Evolutionary conservation across 2,113 vertebrate genomes (phyloP).

Genomic region (Condylura cristata): DNA sequence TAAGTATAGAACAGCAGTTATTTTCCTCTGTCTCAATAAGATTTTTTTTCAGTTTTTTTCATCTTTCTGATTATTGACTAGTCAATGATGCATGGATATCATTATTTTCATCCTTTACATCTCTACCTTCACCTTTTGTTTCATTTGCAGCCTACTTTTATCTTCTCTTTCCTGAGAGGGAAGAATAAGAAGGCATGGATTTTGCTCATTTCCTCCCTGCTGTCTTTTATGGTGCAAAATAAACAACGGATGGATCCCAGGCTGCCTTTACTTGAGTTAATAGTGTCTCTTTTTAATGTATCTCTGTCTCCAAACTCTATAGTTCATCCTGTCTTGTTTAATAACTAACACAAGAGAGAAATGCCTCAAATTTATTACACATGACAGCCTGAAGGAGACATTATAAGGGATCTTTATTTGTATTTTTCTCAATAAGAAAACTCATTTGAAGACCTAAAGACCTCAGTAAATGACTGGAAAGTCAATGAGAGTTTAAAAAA

Average conservation of each 20-base stretch:
- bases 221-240: neutral
- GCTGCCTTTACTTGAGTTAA: neutral
- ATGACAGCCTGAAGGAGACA: neutral
- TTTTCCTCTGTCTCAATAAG: neutral
- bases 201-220: neutral
- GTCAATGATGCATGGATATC: neutral
- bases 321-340: neutral
- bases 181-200: neutral
- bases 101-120: neutral
- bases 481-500: neutral
- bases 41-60: neutral
- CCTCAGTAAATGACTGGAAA: neutral
- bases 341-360: neutral
- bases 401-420: neutral
- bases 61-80: constrained; percentile 7
- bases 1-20: neutral
- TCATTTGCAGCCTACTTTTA: neutral
- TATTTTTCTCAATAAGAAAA: neutral
- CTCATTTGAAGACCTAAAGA: neutral
- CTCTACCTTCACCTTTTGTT: constrained; percentile 10
- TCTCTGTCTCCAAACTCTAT: neutral
- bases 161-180: neutral
- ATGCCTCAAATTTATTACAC: neutral
- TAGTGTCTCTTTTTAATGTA: neutral
- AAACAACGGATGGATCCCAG: neutral